Conservation (phyloP, 2,888 invertebrate genomes). For the Chrysopilus asiliformis region DNA sequence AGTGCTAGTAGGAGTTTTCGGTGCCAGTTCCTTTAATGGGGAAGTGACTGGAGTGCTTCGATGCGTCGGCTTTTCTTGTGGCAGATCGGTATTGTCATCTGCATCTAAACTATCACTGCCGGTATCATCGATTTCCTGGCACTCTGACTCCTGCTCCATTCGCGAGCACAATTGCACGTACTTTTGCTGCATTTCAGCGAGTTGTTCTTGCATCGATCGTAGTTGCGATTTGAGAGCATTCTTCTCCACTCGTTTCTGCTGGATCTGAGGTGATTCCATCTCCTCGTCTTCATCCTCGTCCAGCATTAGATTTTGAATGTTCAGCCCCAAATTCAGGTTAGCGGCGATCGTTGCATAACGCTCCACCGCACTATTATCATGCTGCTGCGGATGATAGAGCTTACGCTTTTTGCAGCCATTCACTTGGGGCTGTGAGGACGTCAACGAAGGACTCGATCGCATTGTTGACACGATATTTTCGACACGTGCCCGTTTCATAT, state of each 20-base stretch:
- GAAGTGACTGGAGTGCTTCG: constrained; percentile 28
- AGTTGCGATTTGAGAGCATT: constrained; percentile 75
- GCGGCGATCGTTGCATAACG: constrained; percentile 43
- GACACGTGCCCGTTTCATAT: constrained; percentile 83
- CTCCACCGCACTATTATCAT: constrained; percentile 54
- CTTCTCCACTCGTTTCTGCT: constrained; percentile 75
- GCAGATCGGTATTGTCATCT: constrained; percentile 33
- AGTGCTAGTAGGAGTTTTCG: constrained; percentile 32
- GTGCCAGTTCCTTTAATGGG: constrained; percentile 18
- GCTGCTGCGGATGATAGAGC: constrained; percentile 89
- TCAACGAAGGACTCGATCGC: constrained; percentile 73
- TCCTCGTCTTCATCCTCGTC: constrained; percentile 66
- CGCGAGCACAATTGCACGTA: constrained; percentile 76
- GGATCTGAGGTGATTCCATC: constrained; percentile 59
- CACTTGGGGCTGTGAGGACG: constrained; percentile 45
- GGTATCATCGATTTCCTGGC: constrained; percentile 59
- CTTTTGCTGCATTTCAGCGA: constrained; percentile 83
- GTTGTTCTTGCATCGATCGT: constrained; percentile 75
- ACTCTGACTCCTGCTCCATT: constrained; percentile 67
- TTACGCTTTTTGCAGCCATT: constrained; percentile 94
- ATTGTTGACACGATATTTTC: constrained; percentile 92
- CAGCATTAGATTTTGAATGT: constrained; percentile 43
- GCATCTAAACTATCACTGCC: constrained; percentile 53
- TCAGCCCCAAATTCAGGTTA: constrained; percentile 44
- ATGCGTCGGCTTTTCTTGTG: constrained; percentile 21